Base-by-base conservation (phyloP, 2,888 invertebrate genomes). In the Drosophila falleni region DNA sequence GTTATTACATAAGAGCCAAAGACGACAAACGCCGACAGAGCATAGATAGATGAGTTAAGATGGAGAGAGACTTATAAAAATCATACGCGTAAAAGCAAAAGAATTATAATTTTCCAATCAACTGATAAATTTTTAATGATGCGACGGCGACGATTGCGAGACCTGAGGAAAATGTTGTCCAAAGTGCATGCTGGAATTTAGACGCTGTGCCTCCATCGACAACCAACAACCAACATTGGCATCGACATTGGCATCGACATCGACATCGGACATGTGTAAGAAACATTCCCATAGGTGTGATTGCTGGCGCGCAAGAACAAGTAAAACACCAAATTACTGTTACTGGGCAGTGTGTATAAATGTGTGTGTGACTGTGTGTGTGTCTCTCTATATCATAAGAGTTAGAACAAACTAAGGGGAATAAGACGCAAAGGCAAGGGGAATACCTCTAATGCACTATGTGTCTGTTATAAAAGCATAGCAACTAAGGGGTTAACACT, bases 81-180 rank as follows among this genome's bases (percentile, higher is more conserved):
- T 87, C 83, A 77, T 73, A 78, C n/a, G 84, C 87, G 87, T 87
- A 79, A 87, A 87, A 78, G 88, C 80, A 78, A 83, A 89, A 87
- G 89, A 86, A 86, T 86, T 86, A 86, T 87, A 86, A 86, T 86
- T 86, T 87, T 89, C 86, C 86, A 86, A 86, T 86, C 86, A 86
- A 86, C 86, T 86, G 87, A 86, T 86, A 87, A 89, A 86, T 86
- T 86, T 86, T 86, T 86, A 86, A 86, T 86, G 86, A 86, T 80
- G 81, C 83, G 62, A 56, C 53, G 54, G 54, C 54, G 55, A 62
- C 53, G 59, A 56, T 50, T 50, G 50, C 50, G 41, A 50, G 80
- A 72, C 44, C 65, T 61, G 77, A 63, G 83, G 71, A 87, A 87
- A 84, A 82, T 82, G 82, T 78, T 82, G 82, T 87, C 63, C 83